Evolutionary conservation across 2,888 invertebrate species (phyloP).

Genomic region (Carterocephalus palaemon): DNA sequence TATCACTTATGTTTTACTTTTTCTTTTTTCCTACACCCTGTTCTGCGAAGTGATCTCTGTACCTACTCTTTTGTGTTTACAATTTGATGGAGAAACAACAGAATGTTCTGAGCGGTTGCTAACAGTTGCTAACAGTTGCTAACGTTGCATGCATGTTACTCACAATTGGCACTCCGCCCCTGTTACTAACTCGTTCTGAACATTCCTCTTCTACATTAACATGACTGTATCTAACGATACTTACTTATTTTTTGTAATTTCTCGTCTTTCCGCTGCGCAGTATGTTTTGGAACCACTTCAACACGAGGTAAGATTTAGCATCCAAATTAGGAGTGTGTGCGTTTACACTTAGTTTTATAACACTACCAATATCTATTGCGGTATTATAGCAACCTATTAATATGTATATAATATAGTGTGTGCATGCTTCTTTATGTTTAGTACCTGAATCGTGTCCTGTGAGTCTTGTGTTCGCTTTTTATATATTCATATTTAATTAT

Average conservation of each 20-base stretch:
- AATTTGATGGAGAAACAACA: constrained; percentile 9
- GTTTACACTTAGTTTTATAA: constrained; percentile 29
- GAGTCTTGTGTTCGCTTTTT: constrained; percentile 80
- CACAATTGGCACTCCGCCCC: constrained; percentile 36
- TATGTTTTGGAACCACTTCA: constrained; percentile 99
- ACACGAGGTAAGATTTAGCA: constrained; percentile 93
- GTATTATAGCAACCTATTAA: constrained; percentile 34
- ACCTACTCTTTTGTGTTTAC: constrained; percentile 2
- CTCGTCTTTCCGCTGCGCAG: constrained; percentile 91
- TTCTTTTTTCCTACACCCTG: constrained; percentile 35
- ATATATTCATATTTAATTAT: constrained; percentile 42
- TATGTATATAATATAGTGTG: constrained; percentile 36
- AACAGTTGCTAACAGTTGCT: constrained; percentile 51
- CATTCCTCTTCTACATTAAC: constrained; percentile 59
- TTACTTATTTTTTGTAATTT: constrained; percentile 80
- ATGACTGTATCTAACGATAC: constrained; percentile 56
- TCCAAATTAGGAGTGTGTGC: constrained; percentile 53
- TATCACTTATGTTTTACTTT: constrained; percentile 62
- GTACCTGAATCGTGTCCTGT: constrained; percentile 79
- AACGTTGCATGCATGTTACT: constrained; percentile 63
- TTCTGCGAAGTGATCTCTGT: background rate
- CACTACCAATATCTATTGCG: constrained; percentile 29
- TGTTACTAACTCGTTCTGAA: constrained; percentile 38
- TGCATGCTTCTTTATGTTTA: constrained; percentile 47
- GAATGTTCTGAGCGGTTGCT: constrained; percentile 27